Evolutionary conservation across 1,140 invertebrate genomes (phyloP), one percentile per base, ranked within the genome.

Genomic region (Drosophila azteca): DNA sequence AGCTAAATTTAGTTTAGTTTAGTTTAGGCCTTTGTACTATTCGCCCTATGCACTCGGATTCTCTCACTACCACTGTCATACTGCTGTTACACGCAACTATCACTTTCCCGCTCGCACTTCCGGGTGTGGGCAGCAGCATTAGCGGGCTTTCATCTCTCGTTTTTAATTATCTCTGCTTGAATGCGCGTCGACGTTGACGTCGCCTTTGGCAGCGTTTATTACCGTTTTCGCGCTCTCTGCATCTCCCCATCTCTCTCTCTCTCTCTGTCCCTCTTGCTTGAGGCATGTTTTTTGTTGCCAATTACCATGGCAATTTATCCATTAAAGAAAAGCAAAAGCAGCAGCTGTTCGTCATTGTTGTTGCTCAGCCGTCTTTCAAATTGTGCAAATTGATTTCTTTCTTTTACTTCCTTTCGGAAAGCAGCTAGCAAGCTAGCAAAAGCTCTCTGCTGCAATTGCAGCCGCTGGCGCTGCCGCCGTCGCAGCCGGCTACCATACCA

Each of bases 241-340:
- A 39, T 39, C 35, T 35, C 35, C 9, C 3, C 8, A 11, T 35
- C 31, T 11, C 35, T 8, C 35, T 35, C 31, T 11, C 35, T 35
- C 35, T 76, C 65, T 54, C 31, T 31, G 39, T 57, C 44, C 46
- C 44, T 59, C 43, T 49, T 26, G 24, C 39, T n/a, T 50, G 46
- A 54, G 58, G 50, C 41, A 50, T 20, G 17, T 52, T 51, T 51
- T 78, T 63, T 55, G 75, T 65, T 63, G 54, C 55, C 79, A 83
- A 83, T 85, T 72, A 80, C 77, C 55, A 55, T 65, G 59, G 62
- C 80, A 83, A 72, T 84, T 84, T 85, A 80, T 77, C 80, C 69
- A 79, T 72, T 60, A 80, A 39, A 39, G 35, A 61, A 51, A 50
- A 57, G 46, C 61, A 72, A 71, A 61, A 58, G 54, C 39, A 65